Conservation (phyloP, 1,140 invertebrate genomes). For the Teleopsis dalmanni region DNA sequence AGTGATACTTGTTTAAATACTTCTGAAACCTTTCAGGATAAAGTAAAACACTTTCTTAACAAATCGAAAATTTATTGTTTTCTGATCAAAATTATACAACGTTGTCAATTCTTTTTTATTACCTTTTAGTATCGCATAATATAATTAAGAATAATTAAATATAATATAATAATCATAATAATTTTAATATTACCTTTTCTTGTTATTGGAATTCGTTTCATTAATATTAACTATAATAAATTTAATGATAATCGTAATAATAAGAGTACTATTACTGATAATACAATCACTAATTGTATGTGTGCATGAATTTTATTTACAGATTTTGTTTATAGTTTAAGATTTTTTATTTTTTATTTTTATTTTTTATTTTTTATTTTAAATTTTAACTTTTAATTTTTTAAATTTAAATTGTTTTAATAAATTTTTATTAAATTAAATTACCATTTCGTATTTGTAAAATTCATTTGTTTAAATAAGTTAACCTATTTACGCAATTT, state of each 20-base stretch:
- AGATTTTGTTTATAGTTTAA: conserved; percentile 8
- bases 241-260: conserved; percentile 3
- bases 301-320: conserved; percentile 13
- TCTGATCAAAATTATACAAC: conserved; percentile 45
- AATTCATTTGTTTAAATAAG: too few relatives aligned
- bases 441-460: too few relatives aligned
- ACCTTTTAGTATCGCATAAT: conserved; percentile 35
- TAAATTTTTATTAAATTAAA: not conserved
- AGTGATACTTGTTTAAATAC: too few relatives aligned
- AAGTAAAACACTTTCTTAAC: too few relatives aligned
- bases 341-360: conserved; percentile 11
- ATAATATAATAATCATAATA: conserved; percentile 12
- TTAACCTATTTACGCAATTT: too few relatives aligned
- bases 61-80: conserved; percentile 42
- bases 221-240: conserved; percentile 14
- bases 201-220: conserved; percentile 32
- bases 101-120: conserved; percentile 39
- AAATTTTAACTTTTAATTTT: conserved; percentile 5
- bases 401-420: conserved; percentile 11
- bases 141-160: conserved; percentile 22
- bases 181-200: conserved; percentile 21
- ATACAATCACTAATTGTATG: conserved; percentile 13
- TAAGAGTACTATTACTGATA: conserved; percentile 9
- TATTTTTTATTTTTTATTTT: conserved; percentile 5
- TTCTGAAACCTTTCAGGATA: too few relatives aligned